A percentile compares a stretch with the other conserved stretches of the same genome.
Evolutionary conservation across 2,113 vertebrate genomes (phyloP).

Genomic region (Mobula hypostoma): DNA sequence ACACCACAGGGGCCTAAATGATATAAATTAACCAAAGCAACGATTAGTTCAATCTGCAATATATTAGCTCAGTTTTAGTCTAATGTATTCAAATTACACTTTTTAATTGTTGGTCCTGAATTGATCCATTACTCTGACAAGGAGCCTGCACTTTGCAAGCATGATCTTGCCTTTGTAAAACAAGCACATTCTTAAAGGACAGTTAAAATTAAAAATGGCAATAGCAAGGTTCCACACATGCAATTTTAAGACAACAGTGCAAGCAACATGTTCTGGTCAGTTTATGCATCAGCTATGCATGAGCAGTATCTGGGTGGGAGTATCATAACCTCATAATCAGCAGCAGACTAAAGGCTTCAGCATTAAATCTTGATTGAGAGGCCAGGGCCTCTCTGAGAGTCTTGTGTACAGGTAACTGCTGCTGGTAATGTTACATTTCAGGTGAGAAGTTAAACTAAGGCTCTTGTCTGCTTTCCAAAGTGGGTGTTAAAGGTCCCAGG

Average conservation of each 20-base stretch:
- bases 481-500: neutral
- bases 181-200: neutral
- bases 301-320: neutral
- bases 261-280: neutral
- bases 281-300: neutral
- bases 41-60: conserved; percentile 32
- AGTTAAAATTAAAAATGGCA: neutral
- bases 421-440: neutral
- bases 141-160: conserved; percentile 9
- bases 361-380: too few species aligned
- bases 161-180: neutral
- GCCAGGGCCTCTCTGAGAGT: too few species aligned
- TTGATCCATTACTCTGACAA: conserved; percentile 22
- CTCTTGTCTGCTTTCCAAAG: neutral
- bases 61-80: conserved; percentile 23
- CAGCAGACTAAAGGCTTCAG: neutral
- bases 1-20: conserved; percentile 26
- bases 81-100: conserved; percentile 36
- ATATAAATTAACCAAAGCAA: conserved; percentile 37
- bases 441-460: neutral
- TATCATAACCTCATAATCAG: neutral
- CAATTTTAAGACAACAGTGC: neutral
- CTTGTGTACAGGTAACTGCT: too few species aligned
- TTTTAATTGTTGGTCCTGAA: conserved; percentile 27
- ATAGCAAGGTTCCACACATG: neutral